These are phyloP conservation scores for Falco berigora DNA, from an alignment of 2,797 vertebrate species.

Conservation along the genomic window DNA sequence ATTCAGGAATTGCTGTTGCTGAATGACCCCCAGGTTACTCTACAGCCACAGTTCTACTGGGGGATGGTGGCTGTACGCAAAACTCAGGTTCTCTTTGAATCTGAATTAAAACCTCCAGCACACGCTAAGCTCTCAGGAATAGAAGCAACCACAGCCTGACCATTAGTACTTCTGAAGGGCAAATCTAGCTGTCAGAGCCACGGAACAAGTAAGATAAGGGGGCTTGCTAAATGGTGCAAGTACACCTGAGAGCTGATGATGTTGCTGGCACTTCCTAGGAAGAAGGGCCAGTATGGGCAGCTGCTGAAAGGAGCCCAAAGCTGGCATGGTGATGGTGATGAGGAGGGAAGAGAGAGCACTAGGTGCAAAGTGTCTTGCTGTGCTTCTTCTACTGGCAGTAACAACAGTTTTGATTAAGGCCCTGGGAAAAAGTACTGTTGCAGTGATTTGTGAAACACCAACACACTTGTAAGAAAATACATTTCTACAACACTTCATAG, in stretches of 20 bases:
- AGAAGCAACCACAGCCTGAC: background rate
- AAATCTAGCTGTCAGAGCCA: background rate
- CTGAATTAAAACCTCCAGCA: fast-evolving
- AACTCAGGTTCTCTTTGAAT: background rate
- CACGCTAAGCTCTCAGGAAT: background rate
- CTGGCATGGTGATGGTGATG: background rate
- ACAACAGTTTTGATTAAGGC: background rate
- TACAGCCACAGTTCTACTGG: background rate
- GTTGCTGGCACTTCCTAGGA: background rate
- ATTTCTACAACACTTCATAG: background rate
- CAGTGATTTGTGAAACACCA: background rate
- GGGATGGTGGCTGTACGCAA: background rate
- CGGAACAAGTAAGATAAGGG: background rate
- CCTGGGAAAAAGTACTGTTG: background rate
- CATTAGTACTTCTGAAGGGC: background rate
- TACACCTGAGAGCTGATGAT: background rate
- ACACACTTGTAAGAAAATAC: background rate
- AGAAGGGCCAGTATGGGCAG: background rate
- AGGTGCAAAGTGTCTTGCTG: background rate
- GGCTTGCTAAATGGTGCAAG: background rate
- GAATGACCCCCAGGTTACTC: background rate
- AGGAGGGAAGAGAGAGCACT: background rate
- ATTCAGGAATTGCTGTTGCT: background rate
- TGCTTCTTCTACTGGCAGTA: background rate
- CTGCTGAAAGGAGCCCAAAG: background rate